Base-by-base conservation (phyloP, 2,888 invertebrate species). In the Phragmatobia fuliginosa region DNA sequence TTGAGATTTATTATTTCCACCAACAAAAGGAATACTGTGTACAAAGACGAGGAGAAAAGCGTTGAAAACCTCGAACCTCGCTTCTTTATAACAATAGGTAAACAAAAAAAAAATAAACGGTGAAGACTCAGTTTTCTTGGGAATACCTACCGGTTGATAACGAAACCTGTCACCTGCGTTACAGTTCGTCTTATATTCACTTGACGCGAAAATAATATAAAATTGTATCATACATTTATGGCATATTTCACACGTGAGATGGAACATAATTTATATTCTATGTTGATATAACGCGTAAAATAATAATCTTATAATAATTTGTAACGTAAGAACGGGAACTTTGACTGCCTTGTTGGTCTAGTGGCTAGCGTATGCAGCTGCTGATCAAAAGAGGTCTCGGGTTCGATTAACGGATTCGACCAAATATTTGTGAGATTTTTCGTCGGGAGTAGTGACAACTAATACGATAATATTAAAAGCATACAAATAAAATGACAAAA, bases 1-100 rank as follows among this genome's bases (percentile, higher is more conserved):
- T 72, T 75, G 58, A 31, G 58, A 71, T 72, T 77, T 77, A 71
- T 78, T 80, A 73, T 77, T 75, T 72, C 45, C 68, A 58, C 56
- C 31, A 81, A 81, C 80, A 81, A 80, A 72, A 72, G 77, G 61
- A 67, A 64, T 38, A 68, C 67, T 63, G 56, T 52, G 60, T 56
- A 79, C 73, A 81, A 81, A 76, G 76, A 68, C 67, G 60, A 61
- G 66, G 68, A 72, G 62, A 75, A 68, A 71, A 72, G 71, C 73
- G 74, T 77, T 75, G 78, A 73, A 75, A 76, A 74, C 71, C 66
- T 72, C 67, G 62, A 61, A 74, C 66, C 69, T 73, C 73, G 70
- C 74, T 68, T 58, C 76, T 77, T 78, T 68, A 73, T 70, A 73
- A 78, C 81, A 81, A 80, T 75, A 78, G 81, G 72, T 81, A 81